These are phyloP conservation scores for Agonopterix heracliana DNA, from an alignment of 2,888 invertebrate species.

Conservation along the genomic window DNA sequence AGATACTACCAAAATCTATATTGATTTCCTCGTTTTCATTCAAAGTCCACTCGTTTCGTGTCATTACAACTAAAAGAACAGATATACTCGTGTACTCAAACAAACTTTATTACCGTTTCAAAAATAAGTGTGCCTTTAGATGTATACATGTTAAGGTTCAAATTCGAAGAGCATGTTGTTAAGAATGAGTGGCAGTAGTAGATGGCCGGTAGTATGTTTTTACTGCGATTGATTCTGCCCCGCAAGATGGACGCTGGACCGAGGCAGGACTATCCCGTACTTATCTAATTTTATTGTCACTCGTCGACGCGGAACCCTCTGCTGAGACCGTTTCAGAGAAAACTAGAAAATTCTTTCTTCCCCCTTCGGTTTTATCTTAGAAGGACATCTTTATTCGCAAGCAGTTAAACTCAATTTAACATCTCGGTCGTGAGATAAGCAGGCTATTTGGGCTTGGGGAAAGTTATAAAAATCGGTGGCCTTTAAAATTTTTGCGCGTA, in stretches of 20 bases:
- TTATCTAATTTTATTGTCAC: constrained; percentile 76
- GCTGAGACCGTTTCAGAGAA: constrained; percentile 22
- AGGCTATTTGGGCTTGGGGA: constrained; percentile 29
- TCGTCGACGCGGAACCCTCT: constrained; percentile 41
- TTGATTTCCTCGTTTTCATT: constrained; percentile 48
- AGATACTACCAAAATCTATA: too few species aligned
- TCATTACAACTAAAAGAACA: constrained; percentile 61
- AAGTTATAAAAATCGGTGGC: constrained; percentile 35
- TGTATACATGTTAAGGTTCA: constrained; percentile 24
- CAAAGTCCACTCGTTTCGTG: constrained; percentile 63
- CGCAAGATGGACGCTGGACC: constrained; percentile 57
- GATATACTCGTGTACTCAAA: constrained; percentile 38
- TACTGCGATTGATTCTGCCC: constrained; percentile 71
- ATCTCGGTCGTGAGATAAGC: constrained; percentile 50
- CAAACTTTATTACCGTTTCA: constrained; percentile 12
- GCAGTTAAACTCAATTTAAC: constrained; percentile 67
- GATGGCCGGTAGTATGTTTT: constrained; percentile 52
- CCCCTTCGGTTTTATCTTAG: constrained; percentile 36
- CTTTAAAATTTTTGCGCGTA: constrained; percentile 24
- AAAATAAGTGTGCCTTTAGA: constrained; percentile 16
- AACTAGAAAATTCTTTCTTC: constrained; percentile 26
- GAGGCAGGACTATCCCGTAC: constrained; percentile 62
- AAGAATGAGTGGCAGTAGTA: constrained; percentile 20
- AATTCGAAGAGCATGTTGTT: constrained; percentile 20
- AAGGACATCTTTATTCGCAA: constrained; percentile 65